A percentile compares a stretch with the other conserved stretches of the same genome.
These are phyloP conservation scores for Diadegma fenestrale DNA, from an alignment of 2,888 invertebrate genomes.

Conservation along the genomic window DNA sequence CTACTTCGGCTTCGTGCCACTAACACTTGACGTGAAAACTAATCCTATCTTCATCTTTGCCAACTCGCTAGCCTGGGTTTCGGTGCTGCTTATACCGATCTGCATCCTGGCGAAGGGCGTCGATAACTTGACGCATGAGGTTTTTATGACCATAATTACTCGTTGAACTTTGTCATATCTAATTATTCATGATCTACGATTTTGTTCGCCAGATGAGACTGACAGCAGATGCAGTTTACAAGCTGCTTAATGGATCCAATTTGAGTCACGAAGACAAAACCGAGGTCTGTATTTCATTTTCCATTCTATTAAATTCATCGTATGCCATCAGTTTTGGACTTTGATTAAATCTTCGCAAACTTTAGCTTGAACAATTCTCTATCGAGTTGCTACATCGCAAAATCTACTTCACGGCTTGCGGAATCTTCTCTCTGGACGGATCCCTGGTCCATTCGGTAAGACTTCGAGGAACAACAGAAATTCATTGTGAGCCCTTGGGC, in stretches of 20 bases:
- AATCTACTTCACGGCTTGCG: slow-evolving; percentile 55
- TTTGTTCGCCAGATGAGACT: slow-evolving; percentile 43
- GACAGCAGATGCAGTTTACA: slow-evolving; percentile 41
- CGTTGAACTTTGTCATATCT: neutral
- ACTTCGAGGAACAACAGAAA: neutral
- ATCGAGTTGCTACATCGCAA: slow-evolving; percentile 53
- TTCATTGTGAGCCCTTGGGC: neutral
- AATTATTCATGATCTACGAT: neutral
- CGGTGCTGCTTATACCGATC: slow-evolving; percentile 39
- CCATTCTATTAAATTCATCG: neutral
- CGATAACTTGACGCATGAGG: slow-evolving; percentile 45
- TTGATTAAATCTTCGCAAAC: neutral
- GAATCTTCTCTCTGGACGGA: slow-evolving; percentile 54
- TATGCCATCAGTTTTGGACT: neutral
- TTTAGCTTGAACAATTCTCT: slow-evolving; percentile 57
- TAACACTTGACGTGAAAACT: neutral
- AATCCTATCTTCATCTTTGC: neutral
- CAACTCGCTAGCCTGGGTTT: slow-evolving; percentile 19
- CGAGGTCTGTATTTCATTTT: slow-evolving; percentile 41
- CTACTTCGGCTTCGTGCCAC: slow-evolving; percentile 56
- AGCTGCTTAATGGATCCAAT: slow-evolving; percentile 44
- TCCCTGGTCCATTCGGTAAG: slow-evolving; percentile 55
- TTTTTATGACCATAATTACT: slow-evolving; percentile 6
- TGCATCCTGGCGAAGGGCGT: slow-evolving; percentile 34
- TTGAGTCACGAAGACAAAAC: slow-evolving; percentile 31